Evolutionary conservation across 2,113 vertebrate species (phyloP), one percentile per base, ranked within the genome.

Genomic region (Hoplias malabaricus): DNA sequence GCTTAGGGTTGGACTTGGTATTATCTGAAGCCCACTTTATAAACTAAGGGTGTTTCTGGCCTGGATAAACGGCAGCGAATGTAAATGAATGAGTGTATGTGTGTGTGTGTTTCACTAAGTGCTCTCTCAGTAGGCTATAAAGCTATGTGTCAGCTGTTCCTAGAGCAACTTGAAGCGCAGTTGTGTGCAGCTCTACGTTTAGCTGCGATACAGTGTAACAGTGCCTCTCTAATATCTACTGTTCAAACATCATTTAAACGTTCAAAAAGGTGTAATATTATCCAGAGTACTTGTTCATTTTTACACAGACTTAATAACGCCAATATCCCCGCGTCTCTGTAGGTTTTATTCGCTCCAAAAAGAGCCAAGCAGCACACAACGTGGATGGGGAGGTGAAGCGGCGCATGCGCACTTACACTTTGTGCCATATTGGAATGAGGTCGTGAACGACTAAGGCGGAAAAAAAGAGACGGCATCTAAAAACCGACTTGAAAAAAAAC

Each of bases 391-490:
- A 77, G 81, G 77, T 72, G 79, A 89, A 91, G 89, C 92, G 80
- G 93, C 91, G 90, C 92, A 92, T 93, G 92, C 95, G 95, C 94
- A 92, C 74, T 94, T 82, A 86, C 83, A 84, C 63, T 86, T 93
- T 90, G 94, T 94, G 95, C 95, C 95, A 96, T 96, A 96, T 96
- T 96, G 95, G 95, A 96, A 95, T 91, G 94, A 95, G 94, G 92
- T 94, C 92, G 94, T 92, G 93, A 90, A 91, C 90, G 91, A 93
- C 92, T 92, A 94, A 70, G 92, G 90, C 93, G 90, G 92, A 93
- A 92, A 62, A 69, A 87, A 75, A 90, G 90, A 87, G 82, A 88
- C 88, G 81, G 91, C 91, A 90, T 92, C 91, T 88, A 90, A 92
- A n/a, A 93, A 93, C 75, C 90, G 81, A 92, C 87, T 90, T 89